Base-by-base conservation (phyloP, 2,888 invertebrate genomes). In the Ctena decussata region DNA sequence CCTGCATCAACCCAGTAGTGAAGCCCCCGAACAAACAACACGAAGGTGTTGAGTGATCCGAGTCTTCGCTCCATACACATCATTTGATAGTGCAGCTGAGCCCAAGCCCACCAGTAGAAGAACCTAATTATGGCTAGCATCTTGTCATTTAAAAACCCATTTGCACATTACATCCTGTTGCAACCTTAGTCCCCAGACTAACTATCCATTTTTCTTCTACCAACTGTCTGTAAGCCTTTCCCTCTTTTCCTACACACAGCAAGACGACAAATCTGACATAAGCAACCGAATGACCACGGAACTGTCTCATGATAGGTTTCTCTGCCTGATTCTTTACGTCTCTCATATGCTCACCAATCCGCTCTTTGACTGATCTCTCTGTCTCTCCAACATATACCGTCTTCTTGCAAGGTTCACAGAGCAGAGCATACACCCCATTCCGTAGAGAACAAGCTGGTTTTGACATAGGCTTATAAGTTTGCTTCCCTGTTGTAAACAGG, bases 321-420 rank as follows among this genome's bases (percentile, higher is more conserved):
- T 73, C 53, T 24, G 53, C n/a, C 53, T 73, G 44, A 46, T 73
- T 44, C 24, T 32, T 44, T n/a, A 73, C 46, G 46, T 73, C 73
- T 8, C 73, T 46, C 49, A n/a, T 44, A 27, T 73, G 73, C 46
- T 46, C 44, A 8, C 46, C 30, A 12, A 46, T 21, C 24, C 65
- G 21, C 35, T 76, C 76, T 27, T 60, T 76, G 15, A 76, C n/a
- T 15, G 39, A 41, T 24, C 65, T 37, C 35, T 57, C 65, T 24
- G 76, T 76, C 39, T 76, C 76, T 39, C 76, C 30, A n/a, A 60
- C 76, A 76, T 76, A 37, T 18, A 70, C 37, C 24, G 30, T 35
- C 27, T 65, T 53, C 24, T 24, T 53, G 53, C 24, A n/a, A 12
- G 5, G 11, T 11, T 53, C 24, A 39, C 75, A 75, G 18, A 75